Evolutionary conservation across 2,888 invertebrate species (phyloP).

Genomic region (Brenthis hecate): DNA sequence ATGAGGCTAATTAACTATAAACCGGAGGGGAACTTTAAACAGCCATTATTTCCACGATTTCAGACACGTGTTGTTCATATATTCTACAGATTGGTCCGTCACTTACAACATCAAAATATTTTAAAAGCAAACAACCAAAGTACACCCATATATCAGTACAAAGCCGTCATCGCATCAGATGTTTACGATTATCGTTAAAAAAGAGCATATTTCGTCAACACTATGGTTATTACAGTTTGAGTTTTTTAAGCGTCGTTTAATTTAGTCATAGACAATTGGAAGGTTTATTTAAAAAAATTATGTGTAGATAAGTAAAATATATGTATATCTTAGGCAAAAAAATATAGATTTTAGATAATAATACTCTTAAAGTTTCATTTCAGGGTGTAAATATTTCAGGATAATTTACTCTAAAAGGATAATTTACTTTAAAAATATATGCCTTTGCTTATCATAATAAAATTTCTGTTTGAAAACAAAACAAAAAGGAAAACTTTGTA

Average conservation of each 20-base stretch:
- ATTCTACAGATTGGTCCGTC: slow-evolving; percentile 26
- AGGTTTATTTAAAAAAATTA: neutral
- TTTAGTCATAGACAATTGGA: slow-evolving; percentile 1
- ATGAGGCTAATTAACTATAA: slow-evolving; percentile 25
- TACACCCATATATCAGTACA: slow-evolving; percentile 42
- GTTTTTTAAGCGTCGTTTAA: neutral
- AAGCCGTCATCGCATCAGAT: slow-evolving; percentile 46
- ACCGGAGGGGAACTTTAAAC: slow-evolving; percentile 9
- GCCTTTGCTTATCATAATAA: no score
- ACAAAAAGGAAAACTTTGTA: no score
- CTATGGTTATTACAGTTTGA: slow-evolving; percentile 4
- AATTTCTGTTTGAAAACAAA: no score
- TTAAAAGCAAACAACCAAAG: slow-evolving; percentile 24
- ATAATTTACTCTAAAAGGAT: no score
- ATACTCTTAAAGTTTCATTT: no score
- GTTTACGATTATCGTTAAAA: slow-evolving; percentile 52
- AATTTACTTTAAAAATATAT: no score
- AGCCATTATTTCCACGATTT: slow-evolving; percentile 8
- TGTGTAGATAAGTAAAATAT: no score
- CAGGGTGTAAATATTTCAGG: no score
- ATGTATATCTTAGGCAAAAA: no score
- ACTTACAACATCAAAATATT: slow-evolving; percentile 31
- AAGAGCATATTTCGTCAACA: slow-evolving; percentile 48
- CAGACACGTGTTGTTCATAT: slow-evolving; percentile 35
- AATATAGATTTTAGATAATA: no score